A percentile compares a stretch with the other conserved stretches of the same genome.
These are phyloP conservation scores for Euplagia quadripunctaria DNA, from an alignment of 2,888 invertebrate genomes.

Conservation along the genomic window DNA sequence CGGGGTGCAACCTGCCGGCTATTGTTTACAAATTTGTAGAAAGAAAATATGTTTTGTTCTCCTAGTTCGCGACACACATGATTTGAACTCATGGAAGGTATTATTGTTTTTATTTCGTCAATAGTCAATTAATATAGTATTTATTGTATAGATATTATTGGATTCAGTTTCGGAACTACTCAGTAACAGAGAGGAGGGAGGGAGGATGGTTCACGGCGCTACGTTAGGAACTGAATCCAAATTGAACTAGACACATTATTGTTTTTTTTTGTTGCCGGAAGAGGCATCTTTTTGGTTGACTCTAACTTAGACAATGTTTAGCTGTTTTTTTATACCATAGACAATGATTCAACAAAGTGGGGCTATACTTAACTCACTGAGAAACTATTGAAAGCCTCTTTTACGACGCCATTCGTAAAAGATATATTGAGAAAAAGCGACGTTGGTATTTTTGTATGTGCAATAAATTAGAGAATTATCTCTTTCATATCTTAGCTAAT, in stretches of 20 bases:
- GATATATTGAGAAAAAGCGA: slow-evolving; percentile 55
- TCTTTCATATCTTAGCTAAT: slow-evolving; percentile 85
- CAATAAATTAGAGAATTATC: slow-evolving; percentile 81
- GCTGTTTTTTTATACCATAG: slow-evolving; percentile 62
- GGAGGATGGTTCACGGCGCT: slow-evolving; percentile 32
- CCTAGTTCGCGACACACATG: slow-evolving; percentile 57
- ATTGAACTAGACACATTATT: slow-evolving; percentile 58
- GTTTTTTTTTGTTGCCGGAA: slow-evolving; percentile 65
- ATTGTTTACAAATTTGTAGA: slow-evolving; percentile 61
- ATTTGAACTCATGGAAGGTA: slow-evolving; percentile 51
- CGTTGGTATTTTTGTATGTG: slow-evolving; percentile 84
- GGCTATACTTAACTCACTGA: slow-evolving; percentile 43
- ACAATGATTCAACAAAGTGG: slow-evolving; percentile 58
- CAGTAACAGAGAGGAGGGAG: slow-evolving; percentile 34
- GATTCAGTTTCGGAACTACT: slow-evolving; percentile 58
- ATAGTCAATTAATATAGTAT: slow-evolving; percentile 73
- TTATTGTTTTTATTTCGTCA: slow-evolving; percentile 64
- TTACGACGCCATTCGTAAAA: slow-evolving; percentile 50
- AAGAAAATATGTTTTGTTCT: slow-evolving; percentile 65
- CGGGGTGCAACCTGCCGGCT: slow-evolving; percentile 44
- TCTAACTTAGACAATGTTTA: slow-evolving; percentile 62
- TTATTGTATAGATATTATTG: slow-evolving; percentile 65
- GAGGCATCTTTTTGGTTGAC: slow-evolving; percentile 67
- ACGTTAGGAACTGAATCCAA: slow-evolving; percentile 59
- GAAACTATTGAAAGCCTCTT: slow-evolving; percentile 57